Conservation (phyloP, 2,113 vertebrate species). For the Siniperca chuatsi region DNA sequence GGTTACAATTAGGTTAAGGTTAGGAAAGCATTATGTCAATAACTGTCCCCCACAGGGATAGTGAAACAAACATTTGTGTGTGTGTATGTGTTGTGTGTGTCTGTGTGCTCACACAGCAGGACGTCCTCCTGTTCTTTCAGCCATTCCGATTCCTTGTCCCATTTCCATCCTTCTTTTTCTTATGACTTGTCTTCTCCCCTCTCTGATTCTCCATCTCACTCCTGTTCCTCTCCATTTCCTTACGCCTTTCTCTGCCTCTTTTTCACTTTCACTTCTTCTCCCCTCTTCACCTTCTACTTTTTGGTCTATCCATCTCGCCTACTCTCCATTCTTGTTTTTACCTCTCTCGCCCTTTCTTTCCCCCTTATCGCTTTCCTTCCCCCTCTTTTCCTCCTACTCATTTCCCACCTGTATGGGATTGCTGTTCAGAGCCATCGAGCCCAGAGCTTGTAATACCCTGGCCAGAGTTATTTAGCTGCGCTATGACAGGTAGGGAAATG, state of each 20-base stretch:
- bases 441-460: constrained; percentile 70
- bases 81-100: constrained; percentile 7
- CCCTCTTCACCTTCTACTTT: constrained; percentile 1
- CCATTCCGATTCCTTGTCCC: constrained; percentile 28
- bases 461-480: constrained; percentile 76
- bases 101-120: constrained; percentile 18
- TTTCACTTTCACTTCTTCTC: neutral
- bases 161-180: constrained; percentile 60
- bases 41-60: no score
- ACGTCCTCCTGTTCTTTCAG: constrained; percentile 53
- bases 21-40: no score
- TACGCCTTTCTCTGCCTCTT: constrained; percentile 1
- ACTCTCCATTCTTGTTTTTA: constrained; percentile 47
- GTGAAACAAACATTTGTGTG: neutral
- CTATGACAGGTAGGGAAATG: constrained; percentile 80
- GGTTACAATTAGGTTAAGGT: no score
- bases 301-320: constrained; percentile 41
- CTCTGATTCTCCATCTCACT: constrained; percentile 36
- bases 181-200: constrained; percentile 32
- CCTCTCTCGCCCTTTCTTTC: constrained; percentile 14
- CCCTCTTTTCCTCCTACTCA: constrained; percentile 56
- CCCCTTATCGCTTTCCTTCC: constrained; percentile 45
- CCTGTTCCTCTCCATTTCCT: constrained; percentile 32
- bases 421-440: constrained; percentile 63
- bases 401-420: constrained; percentile 73